These are phyloP conservation scores for Clunio marinus DNA, from an alignment of 2,888 invertebrate genomes.

Conservation along the genomic window DNA sequence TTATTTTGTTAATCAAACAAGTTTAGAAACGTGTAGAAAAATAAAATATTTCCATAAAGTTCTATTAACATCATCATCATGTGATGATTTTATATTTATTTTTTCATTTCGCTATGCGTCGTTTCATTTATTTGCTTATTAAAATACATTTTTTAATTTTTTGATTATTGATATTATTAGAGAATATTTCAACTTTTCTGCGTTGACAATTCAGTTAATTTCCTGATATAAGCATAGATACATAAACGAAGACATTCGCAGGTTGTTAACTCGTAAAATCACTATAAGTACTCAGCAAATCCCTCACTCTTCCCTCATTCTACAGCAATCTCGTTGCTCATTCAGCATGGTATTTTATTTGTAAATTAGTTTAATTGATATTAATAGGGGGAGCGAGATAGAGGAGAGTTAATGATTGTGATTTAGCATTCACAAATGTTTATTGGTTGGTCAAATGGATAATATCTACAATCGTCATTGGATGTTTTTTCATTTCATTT, in stretches of 20 bases:
- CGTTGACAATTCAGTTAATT: no score
- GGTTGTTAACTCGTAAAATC: no score
- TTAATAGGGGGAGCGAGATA: conserved; percentile 18
- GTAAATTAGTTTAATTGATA: conserved; percentile 23
- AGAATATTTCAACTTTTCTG: no score
- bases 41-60: conserved; percentile 6
- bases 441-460: conserved; percentile 15
- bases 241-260: no score
- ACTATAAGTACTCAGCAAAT: no score
- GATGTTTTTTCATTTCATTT: neutral
- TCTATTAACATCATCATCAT: conserved; percentile 14
- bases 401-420: conserved; percentile 18
- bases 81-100: no score
- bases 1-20: neutral
- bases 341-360: conserved; percentile 10
- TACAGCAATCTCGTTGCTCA: neutral
- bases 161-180: no score
- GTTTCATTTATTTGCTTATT: conserved; percentile 13
- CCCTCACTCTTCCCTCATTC: no score
- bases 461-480: conserved; percentile 22
- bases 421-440: conserved; percentile 21
- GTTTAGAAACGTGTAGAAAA: neutral
- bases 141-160: conserved; percentile 18
- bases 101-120: neutral
- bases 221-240: no score